These are phyloP conservation scores for Choloepus hoffmanni DNA, from an alignment of 2,113 vertebrate species.

Conservation along the genomic window DNA sequence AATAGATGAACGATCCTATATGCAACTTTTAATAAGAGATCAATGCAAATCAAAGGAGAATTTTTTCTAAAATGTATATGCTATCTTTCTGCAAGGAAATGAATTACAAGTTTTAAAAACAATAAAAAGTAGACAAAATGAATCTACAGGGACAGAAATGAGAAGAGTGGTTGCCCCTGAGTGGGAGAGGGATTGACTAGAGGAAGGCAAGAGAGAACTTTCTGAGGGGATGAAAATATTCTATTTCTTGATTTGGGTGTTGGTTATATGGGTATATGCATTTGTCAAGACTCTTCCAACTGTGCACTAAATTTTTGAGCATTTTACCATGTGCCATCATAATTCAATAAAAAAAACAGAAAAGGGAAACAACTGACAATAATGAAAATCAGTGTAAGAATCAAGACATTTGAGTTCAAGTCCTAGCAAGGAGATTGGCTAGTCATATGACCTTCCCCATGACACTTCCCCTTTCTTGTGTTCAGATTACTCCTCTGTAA, in stretches of 20 bases:
- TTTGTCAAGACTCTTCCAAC: conserved; percentile 41
- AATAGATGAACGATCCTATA: background rate
- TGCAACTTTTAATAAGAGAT: conserved; percentile 56
- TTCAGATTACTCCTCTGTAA: conserved; percentile 37
- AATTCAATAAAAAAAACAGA: background rate
- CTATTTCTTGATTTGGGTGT: background rate
- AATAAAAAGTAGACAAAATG: conserved; percentile 60
- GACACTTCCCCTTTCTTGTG: background rate
- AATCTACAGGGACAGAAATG: conserved; percentile 45
- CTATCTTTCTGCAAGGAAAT: conserved; percentile 54
- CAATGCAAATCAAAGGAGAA: conserved; percentile 49
- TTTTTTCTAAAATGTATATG: conserved; percentile 65
- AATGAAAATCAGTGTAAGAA: conserved; percentile 52
- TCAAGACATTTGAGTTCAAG: conserved; percentile 12
- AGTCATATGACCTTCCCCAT: background rate
- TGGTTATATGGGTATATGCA: background rate
- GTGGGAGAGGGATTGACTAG: background rate
- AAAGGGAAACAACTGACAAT: conserved; percentile 35
- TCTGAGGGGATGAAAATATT: background rate
- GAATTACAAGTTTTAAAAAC: conserved; percentile 61
- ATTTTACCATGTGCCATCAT: background rate
- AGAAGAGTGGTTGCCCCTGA: background rate
- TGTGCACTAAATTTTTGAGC: conserved; percentile 24
- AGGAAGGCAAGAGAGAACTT: conserved; percentile 38
- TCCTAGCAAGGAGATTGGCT: background rate